phyloP scores from a whole-genome alignment of 1,140 invertebrate genomes.

The Drosophila biarmipes region DNA sequence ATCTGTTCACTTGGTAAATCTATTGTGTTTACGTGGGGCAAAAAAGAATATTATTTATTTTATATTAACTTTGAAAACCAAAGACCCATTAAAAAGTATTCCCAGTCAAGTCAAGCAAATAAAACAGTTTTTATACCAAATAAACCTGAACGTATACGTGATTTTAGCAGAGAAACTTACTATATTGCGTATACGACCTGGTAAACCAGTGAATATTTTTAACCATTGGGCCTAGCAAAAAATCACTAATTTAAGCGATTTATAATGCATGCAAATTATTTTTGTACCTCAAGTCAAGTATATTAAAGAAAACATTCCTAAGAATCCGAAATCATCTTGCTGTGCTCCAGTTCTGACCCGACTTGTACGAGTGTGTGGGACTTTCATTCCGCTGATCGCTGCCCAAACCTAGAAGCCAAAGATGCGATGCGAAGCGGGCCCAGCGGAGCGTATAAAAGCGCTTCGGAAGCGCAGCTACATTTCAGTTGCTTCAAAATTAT shows the following conservation, averaged over 20 bases:
- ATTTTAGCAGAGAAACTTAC: neutral
- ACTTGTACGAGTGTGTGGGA: constrained; percentile 32
- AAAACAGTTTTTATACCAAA: too few species aligned
- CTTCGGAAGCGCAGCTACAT: constrained; percentile 49
- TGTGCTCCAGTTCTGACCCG: neutral
- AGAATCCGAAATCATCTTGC: neutral
- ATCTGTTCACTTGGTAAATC: neutral
- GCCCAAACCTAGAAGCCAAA: constrained; percentile 50
- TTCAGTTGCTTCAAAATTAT: constrained; percentile 77
- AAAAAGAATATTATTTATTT: too few species aligned
- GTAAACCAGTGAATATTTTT: neutral
- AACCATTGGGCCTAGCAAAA: neutral
- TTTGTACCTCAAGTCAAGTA: neutral
- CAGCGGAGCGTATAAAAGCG: constrained; percentile 70
- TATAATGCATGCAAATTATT: too few species aligned
- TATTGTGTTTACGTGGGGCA: neutral
- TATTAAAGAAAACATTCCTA: too few species aligned
- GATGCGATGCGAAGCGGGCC: constrained; percentile 34
- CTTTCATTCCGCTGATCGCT: constrained; percentile 58
- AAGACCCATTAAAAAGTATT: too few species aligned
- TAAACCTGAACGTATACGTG: neutral
- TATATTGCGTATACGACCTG: neutral
- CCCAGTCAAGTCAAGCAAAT: too few species aligned
- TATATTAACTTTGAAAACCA: too few species aligned
- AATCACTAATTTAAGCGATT: neutral